Evolutionary conservation across 2,113 vertebrate genomes (phyloP).

Genomic region (Bombycilla garrulus): DNA sequence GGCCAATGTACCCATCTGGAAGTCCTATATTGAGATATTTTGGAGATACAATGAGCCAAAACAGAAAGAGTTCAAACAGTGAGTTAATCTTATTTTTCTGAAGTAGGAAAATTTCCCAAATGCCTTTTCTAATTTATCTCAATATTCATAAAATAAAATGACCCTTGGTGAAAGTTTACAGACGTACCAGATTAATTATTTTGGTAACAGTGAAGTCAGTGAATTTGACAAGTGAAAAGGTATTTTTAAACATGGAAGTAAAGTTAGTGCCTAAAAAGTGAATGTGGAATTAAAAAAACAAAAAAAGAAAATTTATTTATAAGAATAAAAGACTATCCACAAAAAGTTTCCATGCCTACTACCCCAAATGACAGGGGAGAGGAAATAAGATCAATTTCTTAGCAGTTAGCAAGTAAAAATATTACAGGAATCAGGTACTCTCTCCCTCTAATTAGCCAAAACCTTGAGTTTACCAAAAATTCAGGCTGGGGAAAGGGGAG

Average conservation of each 20-base stretch:
- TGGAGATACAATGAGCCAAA: not conserved
- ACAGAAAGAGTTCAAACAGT: not conserved
- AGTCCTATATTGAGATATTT: not conserved
- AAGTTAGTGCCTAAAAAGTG: not conserved
- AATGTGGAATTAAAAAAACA: not conserved
- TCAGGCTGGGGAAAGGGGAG: not conserved
- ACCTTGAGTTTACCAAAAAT: not conserved
- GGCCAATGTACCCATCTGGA: conserved; percentile 35
- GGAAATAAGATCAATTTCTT: not conserved
- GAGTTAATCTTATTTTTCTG: conserved; percentile 45
- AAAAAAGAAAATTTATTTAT: not conserved
- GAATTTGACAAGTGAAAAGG: not conserved
- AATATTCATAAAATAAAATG: not conserved
- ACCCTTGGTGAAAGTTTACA: not conserved
- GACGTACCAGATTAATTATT: not conserved
- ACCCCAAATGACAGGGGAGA: not conserved
- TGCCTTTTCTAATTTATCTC: conserved; percentile 11
- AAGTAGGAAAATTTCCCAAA: not conserved
- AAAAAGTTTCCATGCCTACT: not conserved
- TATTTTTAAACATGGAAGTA: not conserved
- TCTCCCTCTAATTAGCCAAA: not conserved
- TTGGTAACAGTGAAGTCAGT: not conserved
- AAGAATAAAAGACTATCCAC: not conserved
- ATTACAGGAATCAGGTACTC: not conserved
- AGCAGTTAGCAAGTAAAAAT: not conserved